A percentile compares a stretch with the other conserved stretches of the same genome.
Evolutionary conservation across 2,797 vertebrate species (phyloP).

Genomic region (Gymnoscopelus microlampas): DNA sequence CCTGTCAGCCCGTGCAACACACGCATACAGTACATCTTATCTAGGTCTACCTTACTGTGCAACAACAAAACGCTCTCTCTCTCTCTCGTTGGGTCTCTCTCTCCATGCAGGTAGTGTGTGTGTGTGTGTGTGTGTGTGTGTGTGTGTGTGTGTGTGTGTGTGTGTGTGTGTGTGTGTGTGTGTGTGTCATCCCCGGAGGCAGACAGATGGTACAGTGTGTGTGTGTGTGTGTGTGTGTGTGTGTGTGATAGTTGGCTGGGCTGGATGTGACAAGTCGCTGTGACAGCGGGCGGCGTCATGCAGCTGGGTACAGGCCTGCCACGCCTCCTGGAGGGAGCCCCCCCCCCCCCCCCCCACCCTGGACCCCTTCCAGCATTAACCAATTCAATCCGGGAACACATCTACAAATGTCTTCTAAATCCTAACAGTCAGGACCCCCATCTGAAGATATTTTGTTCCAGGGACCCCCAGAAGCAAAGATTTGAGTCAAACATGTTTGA

Average conservation of each 20-base stretch:
- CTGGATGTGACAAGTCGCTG: slow-evolving; percentile 63
- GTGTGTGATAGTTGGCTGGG: slow-evolving; percentile 48
- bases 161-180: slow-evolving; percentile 36
- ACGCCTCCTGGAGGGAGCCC: slow-evolving; percentile 53
- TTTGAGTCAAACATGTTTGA: too few species aligned
- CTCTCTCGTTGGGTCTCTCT: slow-evolving; percentile 15
- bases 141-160: slow-evolving; percentile 33
- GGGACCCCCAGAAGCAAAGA: too few species aligned
- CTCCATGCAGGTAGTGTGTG: slow-evolving; percentile 48
- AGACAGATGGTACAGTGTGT: slow-evolving; percentile 70
- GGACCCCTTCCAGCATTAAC: too few species aligned
- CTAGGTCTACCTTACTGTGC: slow-evolving; percentile 1
- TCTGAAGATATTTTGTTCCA: too few species aligned
- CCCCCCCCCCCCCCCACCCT: too few species aligned
- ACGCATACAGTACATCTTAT: slow-evolving; percentile 4
- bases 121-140: slow-evolving; percentile 50
- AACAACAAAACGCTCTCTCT: not conserved
- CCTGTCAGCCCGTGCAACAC: not conserved
- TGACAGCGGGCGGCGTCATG: slow-evolving; percentile 68
- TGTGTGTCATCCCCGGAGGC: slow-evolving; percentile 41
- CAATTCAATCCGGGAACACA: too few species aligned
- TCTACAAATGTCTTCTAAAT: too few species aligned
- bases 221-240: slow-evolving; percentile 36
- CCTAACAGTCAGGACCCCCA: too few species aligned
- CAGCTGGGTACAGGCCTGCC: slow-evolving; percentile 72